Base-by-base conservation (phyloP, 2,888 invertebrate species). In the Drosophila stalkeri region DNA sequence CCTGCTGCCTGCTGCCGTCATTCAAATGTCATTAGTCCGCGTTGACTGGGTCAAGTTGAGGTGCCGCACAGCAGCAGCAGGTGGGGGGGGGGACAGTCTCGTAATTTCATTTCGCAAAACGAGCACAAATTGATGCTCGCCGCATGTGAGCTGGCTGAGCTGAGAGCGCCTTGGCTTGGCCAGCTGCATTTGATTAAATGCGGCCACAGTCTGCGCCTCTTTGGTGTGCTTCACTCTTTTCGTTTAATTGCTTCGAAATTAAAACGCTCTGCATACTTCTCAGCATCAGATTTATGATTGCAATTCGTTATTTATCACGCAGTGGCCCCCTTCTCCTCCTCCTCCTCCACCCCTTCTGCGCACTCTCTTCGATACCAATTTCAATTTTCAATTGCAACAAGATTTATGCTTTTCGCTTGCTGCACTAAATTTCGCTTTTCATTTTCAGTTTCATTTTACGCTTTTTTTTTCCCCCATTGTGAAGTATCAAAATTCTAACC, bases 11-110 rank as follows among this genome's bases (percentile, higher is more conserved):
- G 55, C 12, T 18, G 46, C 39, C 72, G 90, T 86, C 86, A 89
- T 90, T 90, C 77, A 77, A 90, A 90, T 78, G 89, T 90, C 89
- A 86, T 86, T 86, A 90, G 90, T 64, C 71, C 55, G 39, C 33
- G 27, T 27, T 27, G 68, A 61, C 64, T 51, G 66, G 77, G 76
- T 76, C 76, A 80, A 71, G 27, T 27, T 5, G 27, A 6, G 27
- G 27, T 27, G 27, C 27, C 27, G 27, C 27, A 6, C 27, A 6
- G 27, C 27, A 27, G 6, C 27, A 37, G 37, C 54, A 27, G 39
- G 52, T 55, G 75, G 20, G 37, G 66, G n/a, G 37, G 37, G 44
- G 46, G n/a, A n/a, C 11, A 31, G 43, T 7, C 43, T 56, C 72
- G 80, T 77, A 89, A 89, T 86, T 84, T 83, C 75, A 84, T 84